Conservation (phyloP, 2,797 vertebrate species). For the Eulemur mongoz region DNA sequence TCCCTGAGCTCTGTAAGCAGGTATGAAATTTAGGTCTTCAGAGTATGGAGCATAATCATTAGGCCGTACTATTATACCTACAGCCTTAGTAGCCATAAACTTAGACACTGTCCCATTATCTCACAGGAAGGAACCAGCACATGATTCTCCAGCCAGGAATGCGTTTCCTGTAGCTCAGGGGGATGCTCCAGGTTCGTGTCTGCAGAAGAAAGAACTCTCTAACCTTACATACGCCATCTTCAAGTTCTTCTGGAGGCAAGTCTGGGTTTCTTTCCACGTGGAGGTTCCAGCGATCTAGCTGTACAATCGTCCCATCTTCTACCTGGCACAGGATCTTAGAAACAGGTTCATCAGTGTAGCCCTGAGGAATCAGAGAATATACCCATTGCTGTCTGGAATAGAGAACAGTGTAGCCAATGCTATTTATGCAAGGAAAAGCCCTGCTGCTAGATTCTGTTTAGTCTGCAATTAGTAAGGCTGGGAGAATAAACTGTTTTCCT, state of each 20-base stretch:
- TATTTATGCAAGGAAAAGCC: background rate
- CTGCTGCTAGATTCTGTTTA: background rate
- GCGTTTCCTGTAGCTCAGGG: background rate
- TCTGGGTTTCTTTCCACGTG: slow-evolving; percentile 93
- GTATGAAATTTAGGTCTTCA: background rate
- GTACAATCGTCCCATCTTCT: slow-evolving; percentile 98
- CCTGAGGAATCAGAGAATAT: slow-evolving; percentile 83
- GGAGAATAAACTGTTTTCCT: background rate
- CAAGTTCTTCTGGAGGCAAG: slow-evolving; percentile 88
- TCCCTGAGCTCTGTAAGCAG: background rate
- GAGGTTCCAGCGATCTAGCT: slow-evolving; percentile 98
- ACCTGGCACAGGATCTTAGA: slow-evolving; percentile 98
- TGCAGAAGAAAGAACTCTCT: slow-evolving; percentile 46
- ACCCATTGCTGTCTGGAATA: background rate
- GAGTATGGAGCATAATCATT: background rate
- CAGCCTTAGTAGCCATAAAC: background rate
- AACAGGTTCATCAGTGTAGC: slow-evolving; percentile 98
- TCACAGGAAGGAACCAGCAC: background rate
- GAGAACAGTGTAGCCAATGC: no score
- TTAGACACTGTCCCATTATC: background rate
- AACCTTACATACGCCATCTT: slow-evolving; percentile 97
- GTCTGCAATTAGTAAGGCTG: background rate
- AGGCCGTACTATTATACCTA: background rate
- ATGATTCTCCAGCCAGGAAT: background rate
- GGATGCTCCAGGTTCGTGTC: background rate